Evolutionary conservation across 2,113 vertebrate genomes (phyloP).

Genomic region (Leptodactylus fuscus): DNA sequence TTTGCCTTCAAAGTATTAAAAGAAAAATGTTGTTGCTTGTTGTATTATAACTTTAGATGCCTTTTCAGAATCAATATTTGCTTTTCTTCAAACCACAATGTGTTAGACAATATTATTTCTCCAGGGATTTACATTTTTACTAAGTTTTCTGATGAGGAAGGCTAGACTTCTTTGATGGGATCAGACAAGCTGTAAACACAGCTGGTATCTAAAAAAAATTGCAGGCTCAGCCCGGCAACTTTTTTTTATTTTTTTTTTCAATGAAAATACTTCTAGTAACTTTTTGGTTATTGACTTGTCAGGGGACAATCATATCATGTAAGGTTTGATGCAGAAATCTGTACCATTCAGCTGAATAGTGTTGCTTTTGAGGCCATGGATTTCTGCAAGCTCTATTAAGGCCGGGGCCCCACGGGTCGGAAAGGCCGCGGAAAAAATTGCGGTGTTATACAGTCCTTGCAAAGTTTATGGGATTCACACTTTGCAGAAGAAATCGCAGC

Average conservation of each 20-base stretch:
- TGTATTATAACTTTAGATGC: constrained; percentile 53
- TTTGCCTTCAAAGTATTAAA: constrained; percentile 42
- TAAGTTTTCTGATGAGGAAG: constrained; percentile 26
- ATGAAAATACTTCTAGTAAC: neutral
- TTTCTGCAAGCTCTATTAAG: too few species aligned
- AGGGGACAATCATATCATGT: neutral
- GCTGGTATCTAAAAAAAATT: constrained; percentile 11
- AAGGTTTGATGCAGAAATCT: too few species aligned
- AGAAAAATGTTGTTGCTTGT: constrained; percentile 49
- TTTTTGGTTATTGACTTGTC: neutral
- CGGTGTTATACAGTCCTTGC: too few species aligned
- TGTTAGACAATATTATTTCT: constrained; percentile 48
- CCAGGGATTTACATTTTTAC: constrained; percentile 38
- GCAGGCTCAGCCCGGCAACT: neutral
- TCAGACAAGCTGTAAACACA: constrained; percentile 50
- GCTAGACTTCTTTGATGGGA: constrained; percentile 42
- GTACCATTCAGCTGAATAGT: too few species aligned
- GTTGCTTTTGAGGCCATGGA: too few species aligned
- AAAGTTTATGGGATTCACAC: too few species aligned
- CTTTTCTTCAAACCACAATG: constrained; percentile 50
- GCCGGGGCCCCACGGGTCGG: too few species aligned
- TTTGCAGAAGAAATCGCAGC: too few species aligned
- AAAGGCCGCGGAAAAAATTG: too few species aligned
- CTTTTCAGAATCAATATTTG: constrained; percentile 59
- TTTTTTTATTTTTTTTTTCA: neutral